Evolutionary conservation across 2,797 vertebrate genomes (phyloP).

Genomic region (Chiloscyllium punctatum): DNA sequence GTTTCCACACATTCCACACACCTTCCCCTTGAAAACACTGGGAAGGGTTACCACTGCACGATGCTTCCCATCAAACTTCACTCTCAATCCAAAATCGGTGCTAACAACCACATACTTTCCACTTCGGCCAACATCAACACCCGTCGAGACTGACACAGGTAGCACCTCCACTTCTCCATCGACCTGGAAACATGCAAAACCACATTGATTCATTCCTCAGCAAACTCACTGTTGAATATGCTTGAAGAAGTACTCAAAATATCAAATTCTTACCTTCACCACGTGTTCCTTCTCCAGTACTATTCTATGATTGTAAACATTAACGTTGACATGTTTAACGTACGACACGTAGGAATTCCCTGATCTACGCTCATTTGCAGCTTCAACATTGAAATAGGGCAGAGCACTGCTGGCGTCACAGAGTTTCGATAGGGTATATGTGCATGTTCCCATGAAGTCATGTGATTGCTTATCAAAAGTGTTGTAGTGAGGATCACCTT

Average conservation of each 20-base stretch:
- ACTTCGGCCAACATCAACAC: slow-evolving; percentile 45
- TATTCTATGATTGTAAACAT: slow-evolving; percentile 46
- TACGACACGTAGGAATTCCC: slow-evolving; percentile 47
- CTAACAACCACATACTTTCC: slow-evolving; percentile 48
- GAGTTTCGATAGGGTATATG: slow-evolving; percentile 47
- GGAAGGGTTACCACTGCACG: slow-evolving; percentile 51
- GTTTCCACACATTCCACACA: slow-evolving; percentile 56
- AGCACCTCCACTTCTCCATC: slow-evolving; percentile 47
- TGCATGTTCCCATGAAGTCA: slow-evolving; percentile 51
- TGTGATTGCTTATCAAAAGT: slow-evolving; percentile 50
- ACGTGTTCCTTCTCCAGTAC: slow-evolving; percentile 47
- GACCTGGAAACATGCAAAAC: slow-evolving; percentile 42
- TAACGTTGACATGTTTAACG: slow-evolving; percentile 45
- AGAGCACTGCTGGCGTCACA: slow-evolving; percentile 41
- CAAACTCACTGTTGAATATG: slow-evolving; percentile 39
- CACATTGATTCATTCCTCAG: not conserved
- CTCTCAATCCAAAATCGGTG: slow-evolving; percentile 47
- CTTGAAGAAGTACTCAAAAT: slow-evolving; percentile 36
- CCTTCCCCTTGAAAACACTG: slow-evolving; percentile 47
- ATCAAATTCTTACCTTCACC: slow-evolving; percentile 45
- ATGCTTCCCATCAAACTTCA: slow-evolving; percentile 53
- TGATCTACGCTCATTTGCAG: slow-evolving; percentile 43
- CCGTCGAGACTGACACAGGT: slow-evolving; percentile 39
- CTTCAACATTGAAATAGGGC: slow-evolving; percentile 48
- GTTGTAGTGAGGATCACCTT: slow-evolving; percentile 48